These are phyloP conservation scores for Misgurnus mizolepis DNA, from an alignment of 2,113 vertebrate species.

Conservation along the genomic window DNA sequence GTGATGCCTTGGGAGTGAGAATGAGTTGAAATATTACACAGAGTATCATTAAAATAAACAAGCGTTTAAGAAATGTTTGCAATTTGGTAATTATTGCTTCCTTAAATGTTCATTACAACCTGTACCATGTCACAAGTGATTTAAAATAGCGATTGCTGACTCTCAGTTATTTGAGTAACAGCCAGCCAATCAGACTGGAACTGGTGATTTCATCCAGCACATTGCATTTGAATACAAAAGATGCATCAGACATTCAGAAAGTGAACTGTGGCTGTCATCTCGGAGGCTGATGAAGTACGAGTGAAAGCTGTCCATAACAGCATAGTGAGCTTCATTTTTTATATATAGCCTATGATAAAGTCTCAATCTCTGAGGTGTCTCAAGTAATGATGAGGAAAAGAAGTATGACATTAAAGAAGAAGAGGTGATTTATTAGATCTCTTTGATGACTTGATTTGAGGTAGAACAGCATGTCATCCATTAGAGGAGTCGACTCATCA, in stretches of 20 bases:
- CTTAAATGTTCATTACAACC: too few relatives aligned
- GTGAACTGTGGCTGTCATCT: slow-evolving; percentile 4
- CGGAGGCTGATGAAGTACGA: too few relatives aligned
- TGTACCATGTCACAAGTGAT: too few relatives aligned
- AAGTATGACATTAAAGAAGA: not conserved
- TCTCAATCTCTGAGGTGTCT: slow-evolving; percentile 17
- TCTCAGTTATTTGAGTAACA: not conserved
- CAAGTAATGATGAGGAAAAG: slow-evolving; percentile 51
- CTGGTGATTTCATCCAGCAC: not conserved
- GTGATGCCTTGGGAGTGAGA: too few relatives aligned
- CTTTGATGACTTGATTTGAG: slow-evolving; percentile 22
- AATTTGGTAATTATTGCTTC: too few relatives aligned
- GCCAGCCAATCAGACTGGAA: not conserved
- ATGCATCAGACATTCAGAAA: not conserved
- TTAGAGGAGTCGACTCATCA: slow-evolving; percentile 29
- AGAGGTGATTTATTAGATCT: slow-evolving; percentile 43
- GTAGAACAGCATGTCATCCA: slow-evolving; percentile 36
- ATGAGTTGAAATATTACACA: too few relatives aligned
- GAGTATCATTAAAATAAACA: too few relatives aligned
- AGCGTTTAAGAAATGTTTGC: too few relatives aligned
- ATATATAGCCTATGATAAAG: too few relatives aligned
- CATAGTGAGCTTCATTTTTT: too few relatives aligned
- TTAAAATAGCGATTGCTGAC: too few relatives aligned
- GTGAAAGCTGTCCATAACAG: too few relatives aligned
- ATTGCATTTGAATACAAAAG: not conserved